Conservation (phyloP, 2,888 invertebrate genomes). For the Oscheius sp. region DNA sequence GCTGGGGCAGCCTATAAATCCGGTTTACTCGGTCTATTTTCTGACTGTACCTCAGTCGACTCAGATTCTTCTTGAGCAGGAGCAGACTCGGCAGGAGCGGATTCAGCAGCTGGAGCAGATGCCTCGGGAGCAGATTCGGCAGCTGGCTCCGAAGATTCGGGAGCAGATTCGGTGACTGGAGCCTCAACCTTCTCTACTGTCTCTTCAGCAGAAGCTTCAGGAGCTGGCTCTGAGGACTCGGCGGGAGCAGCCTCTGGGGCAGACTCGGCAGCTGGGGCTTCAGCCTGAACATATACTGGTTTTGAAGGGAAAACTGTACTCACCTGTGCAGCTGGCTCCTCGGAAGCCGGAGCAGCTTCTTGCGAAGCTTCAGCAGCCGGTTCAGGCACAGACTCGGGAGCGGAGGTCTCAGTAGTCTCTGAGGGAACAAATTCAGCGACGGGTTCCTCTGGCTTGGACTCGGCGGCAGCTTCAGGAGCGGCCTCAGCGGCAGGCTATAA, state of each 20-base stretch:
- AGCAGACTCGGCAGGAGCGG: conserved; percentile 17
- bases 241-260: conserved; percentile 14
- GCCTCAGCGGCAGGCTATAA: not conserved
- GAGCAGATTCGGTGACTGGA: conserved; percentile 31
- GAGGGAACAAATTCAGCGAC: conserved; percentile 17
- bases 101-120: not conserved
- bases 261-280: not conserved
- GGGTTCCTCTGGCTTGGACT: not conserved
- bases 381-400: not conserved
- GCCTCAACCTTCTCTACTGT: conserved; percentile 20
- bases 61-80: not conserved
- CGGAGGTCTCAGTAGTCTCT: conserved; percentile 18
- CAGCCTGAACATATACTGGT: not conserved
- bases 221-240: not conserved
- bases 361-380: not conserved
- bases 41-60: not conserved
- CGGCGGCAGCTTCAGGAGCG: conserved; percentile 4
- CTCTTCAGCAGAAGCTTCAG: conserved; percentile 10
- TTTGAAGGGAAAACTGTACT: not conserved
- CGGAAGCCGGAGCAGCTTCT: not conserved
- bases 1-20: conserved; percentile 1
- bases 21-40: not conserved
- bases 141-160: conserved; percentile 14
- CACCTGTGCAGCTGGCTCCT: not conserved
- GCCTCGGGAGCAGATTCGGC: conserved; percentile 15